phyloP scores from a whole-genome alignment of 2,797 vertebrate genomes.

The Tapera naevia region DNA sequence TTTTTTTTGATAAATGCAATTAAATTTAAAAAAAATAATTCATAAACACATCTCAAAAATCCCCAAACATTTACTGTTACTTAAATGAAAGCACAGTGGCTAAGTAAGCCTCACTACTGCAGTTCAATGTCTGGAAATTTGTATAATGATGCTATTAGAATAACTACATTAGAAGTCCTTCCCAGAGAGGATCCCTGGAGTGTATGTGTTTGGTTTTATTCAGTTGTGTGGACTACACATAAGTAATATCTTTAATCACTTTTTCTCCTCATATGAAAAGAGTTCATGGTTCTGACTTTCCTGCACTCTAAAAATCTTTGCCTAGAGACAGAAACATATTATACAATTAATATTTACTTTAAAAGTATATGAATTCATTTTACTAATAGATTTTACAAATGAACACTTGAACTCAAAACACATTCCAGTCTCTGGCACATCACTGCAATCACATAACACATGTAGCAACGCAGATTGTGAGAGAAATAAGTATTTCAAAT shows the following conservation, averaged over 20 bases:
- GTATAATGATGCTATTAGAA: background rate
- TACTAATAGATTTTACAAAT: background rate
- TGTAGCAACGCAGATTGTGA: background rate
- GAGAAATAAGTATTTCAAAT: background rate
- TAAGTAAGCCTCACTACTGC: background rate
- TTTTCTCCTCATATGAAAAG: background rate
- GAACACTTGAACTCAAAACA: background rate
- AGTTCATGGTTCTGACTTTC: background rate
- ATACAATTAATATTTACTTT: background rate
- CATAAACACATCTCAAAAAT: background rate
- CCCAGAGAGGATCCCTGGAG: background rate
- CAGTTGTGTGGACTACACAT: background rate
- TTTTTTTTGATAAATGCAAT: background rate
- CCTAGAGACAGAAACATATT: background rate
- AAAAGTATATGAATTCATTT: background rate
- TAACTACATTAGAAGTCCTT: background rate
- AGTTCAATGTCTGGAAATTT: conserved; percentile 5
- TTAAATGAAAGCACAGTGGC: background rate
- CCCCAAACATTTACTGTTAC: background rate
- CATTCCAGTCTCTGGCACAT: background rate
- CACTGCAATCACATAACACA: background rate
- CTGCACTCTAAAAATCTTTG: background rate
- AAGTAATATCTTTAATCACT: background rate
- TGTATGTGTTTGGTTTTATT: background rate
- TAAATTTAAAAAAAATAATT: background rate